These are phyloP conservation scores for Drosophila anomalata DNA, from an alignment of 2,888 invertebrate genomes.

Conservation along the genomic window DNA sequence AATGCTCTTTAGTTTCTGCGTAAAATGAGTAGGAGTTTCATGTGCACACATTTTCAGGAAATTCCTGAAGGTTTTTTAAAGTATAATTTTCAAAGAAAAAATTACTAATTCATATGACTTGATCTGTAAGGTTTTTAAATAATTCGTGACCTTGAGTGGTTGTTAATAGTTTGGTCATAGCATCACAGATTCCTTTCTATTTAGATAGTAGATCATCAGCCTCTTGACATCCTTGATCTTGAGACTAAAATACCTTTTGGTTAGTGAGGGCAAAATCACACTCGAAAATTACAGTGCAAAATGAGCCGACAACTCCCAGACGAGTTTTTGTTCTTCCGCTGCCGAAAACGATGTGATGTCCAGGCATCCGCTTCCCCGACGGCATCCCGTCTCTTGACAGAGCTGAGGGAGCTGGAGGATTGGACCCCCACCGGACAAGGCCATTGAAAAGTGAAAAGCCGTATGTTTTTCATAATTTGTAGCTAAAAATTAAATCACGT, in stretches of 20 bases:
- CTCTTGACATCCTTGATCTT: neutral
- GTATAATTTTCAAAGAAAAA: too few relatives aligned
- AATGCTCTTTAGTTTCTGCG: constrained; percentile 29
- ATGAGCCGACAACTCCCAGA: constrained; percentile 23
- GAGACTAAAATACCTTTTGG: neutral
- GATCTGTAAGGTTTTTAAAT: neutral
- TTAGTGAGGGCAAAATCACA: constrained; percentile 13
- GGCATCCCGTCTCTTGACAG: neutral
- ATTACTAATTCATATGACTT: neutral
- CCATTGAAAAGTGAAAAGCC: constrained; percentile 69
- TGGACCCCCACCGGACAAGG: constrained; percentile 48
- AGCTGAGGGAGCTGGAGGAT: neutral
- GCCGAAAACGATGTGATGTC: constrained; percentile 13
- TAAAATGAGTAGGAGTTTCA: neutral
- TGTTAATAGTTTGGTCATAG: neutral
- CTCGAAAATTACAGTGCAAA: constrained; percentile 23
- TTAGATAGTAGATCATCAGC: neutral
- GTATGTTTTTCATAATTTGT: constrained; percentile 74
- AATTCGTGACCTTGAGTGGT: too few relatives aligned
- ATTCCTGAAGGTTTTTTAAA: too few relatives aligned
- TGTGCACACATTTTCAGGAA: neutral
- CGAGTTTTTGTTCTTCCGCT: constrained; percentile 40
- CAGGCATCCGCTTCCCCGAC: constrained; percentile 12
- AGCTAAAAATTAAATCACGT: constrained; percentile 77
- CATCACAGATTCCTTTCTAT: neutral